Base-by-base conservation (phyloP, 1,140 invertebrate species). In the fruit fly (Drosophila melanogaster) region DNA sequence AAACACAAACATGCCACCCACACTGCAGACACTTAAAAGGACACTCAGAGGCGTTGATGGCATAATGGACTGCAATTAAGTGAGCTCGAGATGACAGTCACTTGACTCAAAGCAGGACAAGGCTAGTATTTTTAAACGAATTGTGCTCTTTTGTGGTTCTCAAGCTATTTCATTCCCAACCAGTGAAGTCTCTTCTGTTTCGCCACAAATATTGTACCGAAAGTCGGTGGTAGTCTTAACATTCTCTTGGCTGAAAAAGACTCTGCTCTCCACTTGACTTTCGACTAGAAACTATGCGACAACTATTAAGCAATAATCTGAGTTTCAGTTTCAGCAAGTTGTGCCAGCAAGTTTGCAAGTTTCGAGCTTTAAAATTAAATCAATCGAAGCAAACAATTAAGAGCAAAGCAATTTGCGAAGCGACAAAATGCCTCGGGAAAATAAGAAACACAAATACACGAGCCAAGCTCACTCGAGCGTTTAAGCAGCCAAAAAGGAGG, bases 61-160 rank as follows among this genome's bases (percentile, higher is more conserved):
- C 84, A 80, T 89, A 89, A 89, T 89, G 84, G 84, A 89, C 84
- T 77, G 84, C 84, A 89, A 89, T 89, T 89, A 89, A 84, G 64
- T 77, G 84, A 78, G 67, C 84, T 87, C 70, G 57, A 89, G 84
- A 64, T 74, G 79, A 71, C 84, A 83, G 79, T 74, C 77, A 64
- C 79, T 83, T 51, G 50, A 51, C 51, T 43, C 38, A 26, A 60
- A 66, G n/a, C 55, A 69, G 62, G 30, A 60, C 62, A 67, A 71
- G 81, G 64, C 41, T 35, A 66, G 24, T 43, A 43, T 15, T 44
- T 40, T 19, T 30, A 17, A 12, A 26, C 46, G 58, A 77, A 49
- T 50, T 80, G 81, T 75, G 67, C 64, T 57, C 77, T 86, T 71
- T 60, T 46, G 54, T 40, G 57, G 65, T 62, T 57, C 75, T 79